Base-by-base conservation (phyloP, 2,888 invertebrate species). In the Himalopsyche tibetana region DNA sequence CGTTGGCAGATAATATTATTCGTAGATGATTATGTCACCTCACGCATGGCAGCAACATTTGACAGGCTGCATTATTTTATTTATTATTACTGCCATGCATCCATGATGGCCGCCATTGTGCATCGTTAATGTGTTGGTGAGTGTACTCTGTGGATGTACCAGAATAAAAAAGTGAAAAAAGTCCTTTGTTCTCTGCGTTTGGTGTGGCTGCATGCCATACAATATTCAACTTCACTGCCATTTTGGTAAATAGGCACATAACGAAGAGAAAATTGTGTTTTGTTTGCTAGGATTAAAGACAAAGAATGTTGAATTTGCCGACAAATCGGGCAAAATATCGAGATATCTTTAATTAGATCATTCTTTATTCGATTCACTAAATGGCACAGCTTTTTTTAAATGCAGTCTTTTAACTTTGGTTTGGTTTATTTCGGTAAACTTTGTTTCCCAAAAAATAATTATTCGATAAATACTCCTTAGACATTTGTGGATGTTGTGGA, bases 181-280 rank as follows among this genome's bases (percentile, higher is more conserved):
- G 63, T 63, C 63, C 63, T 63, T 63, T 63, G 63, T 63, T 63
- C 63, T 63, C 63, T 63, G 63, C 9, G 63, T 63, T 63, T 63
- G 63, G 63, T 11, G 63, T 63, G 63, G 63, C 63, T 51, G 15
- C 5, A 19, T n/a, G 63, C 63, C 28, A 63, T 63, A 63, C 63
- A 63, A 51, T 51, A 51, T 28, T 63, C 19, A 19, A 63, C 63
- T 63, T 19, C 19, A 19, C 63, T 19, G 19, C 63, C 63, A 63
- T 19, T 63, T 63, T 63, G 19, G 63, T 63, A 28, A 63, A 63
- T 19, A 63, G n/a, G 63, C 63, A n/a, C 4, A 19, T 63, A 63
- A 8, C 19, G 1, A 63, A 19, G 63, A 19, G 19, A 63, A 19
- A 56, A 56, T 56, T 56, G 5, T 56, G 9, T 45, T 9, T 51